phyloP scores from a whole-genome alignment of 2,888 invertebrate species.

The Phorcus lineatus region DNA sequence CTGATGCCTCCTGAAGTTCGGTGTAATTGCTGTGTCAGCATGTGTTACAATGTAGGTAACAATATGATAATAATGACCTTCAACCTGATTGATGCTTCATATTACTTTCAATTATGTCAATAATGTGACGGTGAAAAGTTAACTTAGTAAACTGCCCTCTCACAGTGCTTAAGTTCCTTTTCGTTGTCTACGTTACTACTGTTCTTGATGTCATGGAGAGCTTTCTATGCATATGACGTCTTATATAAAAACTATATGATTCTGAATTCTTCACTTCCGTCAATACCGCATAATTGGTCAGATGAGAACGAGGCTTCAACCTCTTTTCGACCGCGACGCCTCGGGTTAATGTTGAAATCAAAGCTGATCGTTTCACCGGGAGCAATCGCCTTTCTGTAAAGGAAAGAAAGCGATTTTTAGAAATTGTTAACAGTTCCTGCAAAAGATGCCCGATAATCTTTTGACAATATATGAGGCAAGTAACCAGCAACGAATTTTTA shows the following conservation, averaged over 20 bases:
- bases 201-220: not conserved
- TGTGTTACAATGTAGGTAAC: no score
- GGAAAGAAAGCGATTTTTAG: not conserved
- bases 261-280: slow-evolving; percentile 43
- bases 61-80: no score
- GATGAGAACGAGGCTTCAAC: slow-evolving; percentile 59
- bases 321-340: slow-evolving; percentile 48
- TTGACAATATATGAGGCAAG: no score
- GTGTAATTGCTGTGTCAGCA: no score
- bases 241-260: slow-evolving; percentile 27
- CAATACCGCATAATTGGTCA: slow-evolving; percentile 52
- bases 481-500: no score
- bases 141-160: no score
- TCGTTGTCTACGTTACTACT: not conserved
- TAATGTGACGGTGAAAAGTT: no score
- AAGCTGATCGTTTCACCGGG: slow-evolving; percentile 53
- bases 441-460: no score
- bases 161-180: not conserved
- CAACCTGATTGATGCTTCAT: no score
- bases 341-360: slow-evolving; percentile 49
- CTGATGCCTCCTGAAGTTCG: no score
- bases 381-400: slow-evolving; percentile 55
- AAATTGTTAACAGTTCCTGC: no score
- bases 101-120: no score
- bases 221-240: not conserved